Evolutionary conservation across 1,140 invertebrate species (phyloP).

Genomic region (Drosophila orosa): DNA sequence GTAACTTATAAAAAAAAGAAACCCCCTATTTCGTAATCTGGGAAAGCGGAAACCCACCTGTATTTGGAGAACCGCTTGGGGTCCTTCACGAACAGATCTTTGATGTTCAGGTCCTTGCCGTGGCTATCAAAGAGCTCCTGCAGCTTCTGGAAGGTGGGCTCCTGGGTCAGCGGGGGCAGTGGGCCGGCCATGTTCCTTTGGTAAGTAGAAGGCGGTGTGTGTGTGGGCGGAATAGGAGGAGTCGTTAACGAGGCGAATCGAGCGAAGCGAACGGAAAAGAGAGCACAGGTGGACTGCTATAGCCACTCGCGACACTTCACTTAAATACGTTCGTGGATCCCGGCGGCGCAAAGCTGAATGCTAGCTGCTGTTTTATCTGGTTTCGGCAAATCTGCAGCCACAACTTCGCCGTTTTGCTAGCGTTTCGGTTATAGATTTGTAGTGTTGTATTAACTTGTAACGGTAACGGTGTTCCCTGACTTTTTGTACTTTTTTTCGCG

Average conservation of each 20-base stretch:
- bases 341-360: slow-evolving; percentile 2
- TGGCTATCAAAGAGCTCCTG: slow-evolving; percentile 89
- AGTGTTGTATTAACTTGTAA: slow-evolving; percentile 1
- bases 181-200: slow-evolving; percentile 76
- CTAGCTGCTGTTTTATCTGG: slow-evolving; percentile 32
- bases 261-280: slow-evolving; percentile 40
- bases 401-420: slow-evolving; percentile 47
- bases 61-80: slow-evolving; percentile 91
- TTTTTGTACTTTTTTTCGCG: slow-evolving; percentile 14
- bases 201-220: slow-evolving; percentile 20
- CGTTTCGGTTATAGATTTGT: slow-evolving; percentile 5
- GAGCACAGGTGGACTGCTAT: slow-evolving; percentile 43
- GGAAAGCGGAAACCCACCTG: slow-evolving; percentile 86
- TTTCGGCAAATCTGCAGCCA: slow-evolving; percentile 43
- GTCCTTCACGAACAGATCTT: slow-evolving; percentile 91
- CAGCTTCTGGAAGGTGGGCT: slow-evolving; percentile 89
- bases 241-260: slow-evolving; percentile 54
- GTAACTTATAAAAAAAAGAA: slow-evolving; percentile 22
- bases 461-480: slow-evolving; percentile 2
- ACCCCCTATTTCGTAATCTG: slow-evolving; percentile 5
- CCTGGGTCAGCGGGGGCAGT: slow-evolving; percentile 86
- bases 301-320: slow-evolving; percentile 57
- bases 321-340: slow-evolving; percentile 46
- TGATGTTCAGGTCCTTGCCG: slow-evolving; percentile 90
- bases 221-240: slow-evolving; percentile 13